Conservation (phyloP, 2,113 vertebrate genomes). For the Plecturocebus donacophilus region DNA sequence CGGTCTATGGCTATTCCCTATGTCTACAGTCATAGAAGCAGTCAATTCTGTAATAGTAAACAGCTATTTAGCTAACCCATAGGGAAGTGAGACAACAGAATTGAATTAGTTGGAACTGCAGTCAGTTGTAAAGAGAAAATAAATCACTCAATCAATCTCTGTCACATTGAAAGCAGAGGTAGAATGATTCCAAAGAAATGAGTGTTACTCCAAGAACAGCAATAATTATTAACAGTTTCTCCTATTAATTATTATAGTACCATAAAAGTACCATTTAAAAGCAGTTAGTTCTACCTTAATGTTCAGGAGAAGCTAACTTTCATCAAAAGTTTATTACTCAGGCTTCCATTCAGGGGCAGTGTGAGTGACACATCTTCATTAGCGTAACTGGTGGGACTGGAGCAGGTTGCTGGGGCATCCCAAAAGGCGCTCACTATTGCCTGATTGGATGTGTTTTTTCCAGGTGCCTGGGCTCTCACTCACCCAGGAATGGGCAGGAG, state of each 20-base stretch:
- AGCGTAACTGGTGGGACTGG: too few species aligned
- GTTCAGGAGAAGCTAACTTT: neutral
- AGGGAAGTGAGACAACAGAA: neutral
- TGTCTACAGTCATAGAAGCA: neutral
- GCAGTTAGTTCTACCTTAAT: neutral
- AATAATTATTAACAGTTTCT: neutral
- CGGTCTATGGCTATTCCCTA: fast-evolving
- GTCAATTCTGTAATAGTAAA: neutral
- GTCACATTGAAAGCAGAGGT: neutral
- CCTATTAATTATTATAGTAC: neutral
- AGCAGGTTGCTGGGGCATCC: too few species aligned
- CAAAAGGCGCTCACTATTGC: too few species aligned
- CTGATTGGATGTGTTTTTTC: too few species aligned
- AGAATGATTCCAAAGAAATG: neutral
- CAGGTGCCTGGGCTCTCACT: too few species aligned
- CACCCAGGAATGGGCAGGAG: too few species aligned
- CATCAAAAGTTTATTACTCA: neutral
- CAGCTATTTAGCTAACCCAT: neutral
- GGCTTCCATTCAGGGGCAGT: neutral
- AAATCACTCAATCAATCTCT: neutral
- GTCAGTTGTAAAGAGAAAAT: neutral
- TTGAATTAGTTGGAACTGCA: neutral
- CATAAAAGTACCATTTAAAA: neutral
- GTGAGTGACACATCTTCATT: neutral
- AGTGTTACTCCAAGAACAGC: neutral